Conservation (phyloP, 2,888 invertebrate species). For the Hydraecia micacea region DNA sequence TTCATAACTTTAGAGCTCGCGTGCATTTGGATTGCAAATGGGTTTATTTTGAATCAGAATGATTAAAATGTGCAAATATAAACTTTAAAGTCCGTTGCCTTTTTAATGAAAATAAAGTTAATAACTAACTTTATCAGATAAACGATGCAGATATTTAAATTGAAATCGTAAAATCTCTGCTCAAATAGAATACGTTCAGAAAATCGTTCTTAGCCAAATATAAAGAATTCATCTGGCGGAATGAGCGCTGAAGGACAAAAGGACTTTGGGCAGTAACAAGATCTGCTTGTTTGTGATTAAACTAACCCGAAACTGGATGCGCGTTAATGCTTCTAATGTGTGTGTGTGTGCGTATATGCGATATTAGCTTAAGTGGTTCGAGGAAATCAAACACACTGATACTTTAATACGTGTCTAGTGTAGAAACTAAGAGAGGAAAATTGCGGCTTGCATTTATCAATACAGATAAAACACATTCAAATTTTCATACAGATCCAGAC, state of each 20-base stretch:
- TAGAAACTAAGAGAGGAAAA: conserved; percentile 29
- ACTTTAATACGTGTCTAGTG: neutral
- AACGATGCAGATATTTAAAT: conserved; percentile 39
- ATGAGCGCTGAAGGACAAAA: conserved; percentile 67
- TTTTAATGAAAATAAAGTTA: conserved; percentile 29
- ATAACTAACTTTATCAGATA: conserved; percentile 24
- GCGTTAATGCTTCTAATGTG: conserved; percentile 71
- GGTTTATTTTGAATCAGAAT: conserved; percentile 42
- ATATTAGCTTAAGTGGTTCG: conserved; percentile 43
- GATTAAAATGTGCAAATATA: conserved; percentile 45
- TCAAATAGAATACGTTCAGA: conserved; percentile 37
- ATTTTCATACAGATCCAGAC: conserved; percentile 54
- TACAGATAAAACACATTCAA: conserved; percentile 37
- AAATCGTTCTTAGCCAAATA: conserved; percentile 29
- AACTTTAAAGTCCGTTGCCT: conserved; percentile 29
- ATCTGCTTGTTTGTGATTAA: conserved; percentile 80
- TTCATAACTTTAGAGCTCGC: conserved; percentile 44
- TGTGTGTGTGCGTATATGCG: conserved; percentile 50
- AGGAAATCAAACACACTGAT: conserved; percentile 29
- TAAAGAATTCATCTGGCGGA: conserved; percentile 48
- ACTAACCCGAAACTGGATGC: conserved; percentile 78
- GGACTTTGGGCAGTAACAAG: conserved; percentile 74
- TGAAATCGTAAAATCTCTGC: conserved; percentile 26
- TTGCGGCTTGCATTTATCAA: conserved; percentile 8
- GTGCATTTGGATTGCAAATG: conserved; percentile 58